Conservation (phyloP, 2,113 vertebrate genomes). For the Seriola dumerili region DNA sequence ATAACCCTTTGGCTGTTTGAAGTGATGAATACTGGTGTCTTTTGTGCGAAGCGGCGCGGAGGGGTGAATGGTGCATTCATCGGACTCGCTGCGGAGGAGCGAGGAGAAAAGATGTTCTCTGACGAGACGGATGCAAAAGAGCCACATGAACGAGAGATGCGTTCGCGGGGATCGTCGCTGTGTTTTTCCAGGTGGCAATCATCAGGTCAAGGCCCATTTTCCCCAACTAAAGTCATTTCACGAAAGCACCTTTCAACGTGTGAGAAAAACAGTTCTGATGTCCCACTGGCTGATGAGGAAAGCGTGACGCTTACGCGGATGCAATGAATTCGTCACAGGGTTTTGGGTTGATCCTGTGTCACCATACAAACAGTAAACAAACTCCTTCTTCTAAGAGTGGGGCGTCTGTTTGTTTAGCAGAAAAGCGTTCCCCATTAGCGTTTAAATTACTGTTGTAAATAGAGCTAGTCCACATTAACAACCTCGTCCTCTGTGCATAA, state of each 20-base stretch:
- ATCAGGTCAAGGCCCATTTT: not conserved
- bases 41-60: conserved; percentile 42
- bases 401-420: conserved; percentile 73
- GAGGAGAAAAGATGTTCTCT: not conserved
- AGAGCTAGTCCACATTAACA: conserved; percentile 72
- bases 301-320: conserved; percentile 17
- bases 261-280: not conserved
- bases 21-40: conserved; percentile 36
- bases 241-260: not conserved
- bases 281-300: not conserved
- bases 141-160: not conserved
- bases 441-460: conserved; percentile 76
- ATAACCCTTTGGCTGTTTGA: conserved; percentile 13
- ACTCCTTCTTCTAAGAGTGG: conserved; percentile 55
- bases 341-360: conserved; percentile 27
- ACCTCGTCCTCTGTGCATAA: conserved; percentile 66
- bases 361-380: conserved; percentile 68
- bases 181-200: not conserved
- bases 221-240: not conserved
- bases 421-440: conserved; percentile 70
- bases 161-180: not conserved
- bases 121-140: not conserved
- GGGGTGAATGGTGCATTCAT: not conserved
- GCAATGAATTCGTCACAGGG: conserved; percentile 19
- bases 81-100: not conserved